Conservation (phyloP, 2,888 invertebrate genomes). For the Acanthopleura granulata region DNA sequence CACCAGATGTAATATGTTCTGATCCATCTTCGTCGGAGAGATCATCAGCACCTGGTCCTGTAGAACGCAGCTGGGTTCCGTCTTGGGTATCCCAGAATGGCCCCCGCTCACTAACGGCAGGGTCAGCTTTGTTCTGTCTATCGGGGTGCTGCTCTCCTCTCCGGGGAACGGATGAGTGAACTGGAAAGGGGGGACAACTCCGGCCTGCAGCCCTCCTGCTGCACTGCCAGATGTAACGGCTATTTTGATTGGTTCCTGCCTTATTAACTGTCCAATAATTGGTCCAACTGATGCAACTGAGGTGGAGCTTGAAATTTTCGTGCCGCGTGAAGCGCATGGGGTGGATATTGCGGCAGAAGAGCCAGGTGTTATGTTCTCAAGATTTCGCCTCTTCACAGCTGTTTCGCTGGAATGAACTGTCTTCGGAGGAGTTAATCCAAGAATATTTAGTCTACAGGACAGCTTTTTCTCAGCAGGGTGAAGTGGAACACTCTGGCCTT, state of each 20-base stretch:
- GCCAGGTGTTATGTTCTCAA: no score
- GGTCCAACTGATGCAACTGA: constrained; percentile 36
- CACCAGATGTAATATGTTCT: neutral
- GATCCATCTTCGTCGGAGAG: neutral
- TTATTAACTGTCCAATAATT: constrained; percentile 54
- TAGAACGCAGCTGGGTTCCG: constrained; percentile 2
- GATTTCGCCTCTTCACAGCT: no score
- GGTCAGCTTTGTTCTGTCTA: constrained; percentile 7
- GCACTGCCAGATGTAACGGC: constrained; percentile 18
- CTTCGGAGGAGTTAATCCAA: no score
- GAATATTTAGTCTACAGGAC: no score
- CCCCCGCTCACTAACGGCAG: neutral
- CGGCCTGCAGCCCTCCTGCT: neutral
- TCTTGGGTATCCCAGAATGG: neutral
- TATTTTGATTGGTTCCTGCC: constrained; percentile 33
- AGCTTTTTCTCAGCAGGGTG: no score
- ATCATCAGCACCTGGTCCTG: constrained; percentile 16
- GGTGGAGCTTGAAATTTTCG: neutral
- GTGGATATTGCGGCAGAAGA: no score
- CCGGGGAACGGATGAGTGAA: constrained; percentile 56
- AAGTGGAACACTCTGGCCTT: no score
- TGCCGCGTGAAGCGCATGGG: no score
- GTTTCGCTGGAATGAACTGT: no score
- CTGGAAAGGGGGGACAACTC: constrained; percentile 46
- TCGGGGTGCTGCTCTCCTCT: neutral